A percentile compares a stretch with the other conserved stretches of the same genome.
Evolutionary conservation across 2,113 vertebrate genomes (phyloP).

Genomic region (Thomomys bottae): DNA sequence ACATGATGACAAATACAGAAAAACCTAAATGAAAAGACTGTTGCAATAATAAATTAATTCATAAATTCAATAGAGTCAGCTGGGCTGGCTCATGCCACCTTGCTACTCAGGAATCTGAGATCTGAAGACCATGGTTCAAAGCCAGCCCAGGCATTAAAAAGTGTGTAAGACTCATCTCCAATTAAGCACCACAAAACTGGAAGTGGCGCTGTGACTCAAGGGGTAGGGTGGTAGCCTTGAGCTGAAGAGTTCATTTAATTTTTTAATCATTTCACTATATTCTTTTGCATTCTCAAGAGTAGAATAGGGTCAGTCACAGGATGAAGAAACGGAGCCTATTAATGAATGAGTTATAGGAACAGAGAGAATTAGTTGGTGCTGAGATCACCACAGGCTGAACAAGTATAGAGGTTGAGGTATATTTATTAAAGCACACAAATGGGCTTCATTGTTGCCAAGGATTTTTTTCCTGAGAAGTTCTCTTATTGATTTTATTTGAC

Average conservation of each 20-base stretch:
- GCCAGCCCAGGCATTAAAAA: too few relatives aligned
- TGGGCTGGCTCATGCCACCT: too few relatives aligned
- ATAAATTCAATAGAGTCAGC: not conserved
- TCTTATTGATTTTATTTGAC: slow-evolving; percentile 26
- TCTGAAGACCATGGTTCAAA: too few relatives aligned
- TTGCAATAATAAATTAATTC: not conserved
- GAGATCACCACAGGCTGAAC: not conserved
- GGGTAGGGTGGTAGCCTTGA: too few relatives aligned
- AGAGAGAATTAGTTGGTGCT: not conserved
- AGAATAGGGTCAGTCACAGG: not conserved
- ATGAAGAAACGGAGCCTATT: not conserved
- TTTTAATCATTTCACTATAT: not conserved
- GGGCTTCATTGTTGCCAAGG: not conserved
- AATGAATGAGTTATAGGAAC: not conserved
- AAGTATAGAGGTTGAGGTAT: not conserved
- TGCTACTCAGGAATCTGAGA: too few relatives aligned
- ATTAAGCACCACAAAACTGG: too few relatives aligned
- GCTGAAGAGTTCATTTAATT: too few relatives aligned
- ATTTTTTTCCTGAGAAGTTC: slow-evolving; percentile 44
- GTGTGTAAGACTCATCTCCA: too few relatives aligned
- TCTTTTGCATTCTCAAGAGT: not conserved
- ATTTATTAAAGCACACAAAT: not conserved
- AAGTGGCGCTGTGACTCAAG: too few relatives aligned
- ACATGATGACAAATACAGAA: not conserved
- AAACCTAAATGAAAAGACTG: not conserved